These are phyloP conservation scores for Rosalia funebris DNA, from an alignment of 2,888 invertebrate genomes.

Conservation along the genomic window DNA sequence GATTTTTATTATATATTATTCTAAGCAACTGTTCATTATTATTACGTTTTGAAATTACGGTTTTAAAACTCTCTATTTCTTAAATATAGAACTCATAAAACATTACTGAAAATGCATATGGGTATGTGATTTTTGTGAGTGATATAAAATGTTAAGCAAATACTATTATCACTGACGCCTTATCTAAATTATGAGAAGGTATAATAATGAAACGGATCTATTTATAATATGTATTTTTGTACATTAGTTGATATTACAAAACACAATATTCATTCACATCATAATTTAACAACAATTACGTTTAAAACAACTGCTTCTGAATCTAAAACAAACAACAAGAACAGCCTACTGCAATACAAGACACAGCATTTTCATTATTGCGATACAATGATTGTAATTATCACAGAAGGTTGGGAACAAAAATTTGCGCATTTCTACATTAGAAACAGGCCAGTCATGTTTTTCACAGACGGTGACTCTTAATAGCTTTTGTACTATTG, in stretches of 20 bases:
- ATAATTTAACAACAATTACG: constrained; percentile 50
- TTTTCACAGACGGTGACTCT: too few relatives aligned
- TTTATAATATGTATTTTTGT: constrained; percentile 44
- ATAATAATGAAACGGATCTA: neutral
- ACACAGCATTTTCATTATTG: constrained; percentile 65
- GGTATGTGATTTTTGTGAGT: too few relatives aligned
- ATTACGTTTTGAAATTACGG: too few relatives aligned
- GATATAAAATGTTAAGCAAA: too few relatives aligned
- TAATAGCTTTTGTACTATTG: too few relatives aligned
- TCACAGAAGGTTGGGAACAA: constrained; percentile 64
- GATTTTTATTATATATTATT: too few relatives aligned
- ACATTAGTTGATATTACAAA: constrained; percentile 51
- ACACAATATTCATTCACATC: constrained; percentile 49
- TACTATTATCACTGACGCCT: too few relatives aligned
- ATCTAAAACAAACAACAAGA: constrained; percentile 56
- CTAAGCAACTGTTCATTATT: too few relatives aligned
- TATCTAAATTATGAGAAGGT: too few relatives aligned
- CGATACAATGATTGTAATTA: constrained; percentile 65
- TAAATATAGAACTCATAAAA: too few relatives aligned
- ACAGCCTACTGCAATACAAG: constrained; percentile 64
- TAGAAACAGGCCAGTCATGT: constrained; percentile 1
- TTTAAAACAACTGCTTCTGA: constrained; percentile 33
- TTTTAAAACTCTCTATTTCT: too few relatives aligned
- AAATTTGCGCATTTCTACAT: constrained; percentile 41
- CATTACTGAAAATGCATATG: too few relatives aligned